Evolutionary conservation across 1,140 invertebrate genomes (phyloP).

Genomic region (Pogonus chalceus): DNA sequence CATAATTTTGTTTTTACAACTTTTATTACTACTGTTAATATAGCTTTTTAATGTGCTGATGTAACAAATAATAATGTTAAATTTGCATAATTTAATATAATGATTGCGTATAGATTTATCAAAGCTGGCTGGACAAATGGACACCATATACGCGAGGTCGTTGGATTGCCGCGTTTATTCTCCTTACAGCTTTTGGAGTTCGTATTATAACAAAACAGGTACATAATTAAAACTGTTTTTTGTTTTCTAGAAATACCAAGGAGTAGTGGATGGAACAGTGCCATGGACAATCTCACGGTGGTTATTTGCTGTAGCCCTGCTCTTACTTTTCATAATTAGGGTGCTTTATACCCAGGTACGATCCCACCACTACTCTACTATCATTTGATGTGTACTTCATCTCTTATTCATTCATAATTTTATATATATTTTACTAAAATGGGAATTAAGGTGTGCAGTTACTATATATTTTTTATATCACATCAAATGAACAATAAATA

Average conservation of each 20-base stretch:
- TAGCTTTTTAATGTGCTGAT: too few relatives aligned
- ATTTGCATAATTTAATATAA: too few relatives aligned
- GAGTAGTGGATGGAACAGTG: slow-evolving; percentile 34
- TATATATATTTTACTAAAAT: neutral
- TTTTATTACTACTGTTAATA: too few relatives aligned
- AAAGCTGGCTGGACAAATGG: slow-evolving; percentile 47
- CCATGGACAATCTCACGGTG: slow-evolving; percentile 31
- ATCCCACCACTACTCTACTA: slow-evolving; percentile 15
- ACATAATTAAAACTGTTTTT: slow-evolving; percentile 19
- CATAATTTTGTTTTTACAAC: neutral
- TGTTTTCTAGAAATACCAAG: slow-evolving; percentile 34
- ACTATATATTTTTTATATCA: too few relatives aligned
- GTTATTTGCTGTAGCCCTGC: slow-evolving; percentile 26
- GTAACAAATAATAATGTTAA: too few relatives aligned
- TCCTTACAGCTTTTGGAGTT: slow-evolving; percentile 46
- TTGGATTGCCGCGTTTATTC: slow-evolving; percentile 43
- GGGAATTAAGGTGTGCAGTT: neutral
- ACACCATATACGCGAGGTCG: slow-evolving; percentile 48
- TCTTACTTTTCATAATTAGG: slow-evolving; percentile 28
- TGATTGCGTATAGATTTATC: slow-evolving; percentile 35
- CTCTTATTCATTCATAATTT: neutral
- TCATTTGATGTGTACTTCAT: too few relatives aligned
- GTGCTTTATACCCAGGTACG: slow-evolving; percentile 33
- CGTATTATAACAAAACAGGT: slow-evolving; percentile 52
- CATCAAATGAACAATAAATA: too few relatives aligned